These are phyloP conservation scores for Ganaspis sp. DNA, from an alignment of 1,140 invertebrate species.

Conservation along the genomic window DNA sequence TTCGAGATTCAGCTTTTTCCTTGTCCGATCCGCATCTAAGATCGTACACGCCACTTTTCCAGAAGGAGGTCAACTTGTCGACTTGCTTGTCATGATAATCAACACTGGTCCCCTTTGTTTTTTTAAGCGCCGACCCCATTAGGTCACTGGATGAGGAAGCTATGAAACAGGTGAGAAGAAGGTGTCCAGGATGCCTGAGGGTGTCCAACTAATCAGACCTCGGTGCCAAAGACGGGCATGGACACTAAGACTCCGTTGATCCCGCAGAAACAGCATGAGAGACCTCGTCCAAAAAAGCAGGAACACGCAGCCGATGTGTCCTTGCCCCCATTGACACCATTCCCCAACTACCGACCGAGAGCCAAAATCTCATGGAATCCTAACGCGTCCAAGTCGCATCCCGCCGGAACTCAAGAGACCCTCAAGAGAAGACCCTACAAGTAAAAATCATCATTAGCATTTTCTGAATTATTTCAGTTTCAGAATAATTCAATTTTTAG, in stretches of 20 bases:
- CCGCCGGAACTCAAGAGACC: slow-evolving; percentile 40
- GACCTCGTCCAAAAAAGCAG: slow-evolving; percentile 55
- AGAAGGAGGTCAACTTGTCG: slow-evolving; percentile 46
- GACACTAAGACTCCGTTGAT: slow-evolving; percentile 75
- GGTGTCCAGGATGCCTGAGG: slow-evolving; percentile 56
- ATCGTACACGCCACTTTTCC: background rate
- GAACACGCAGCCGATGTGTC: slow-evolving; percentile 65
- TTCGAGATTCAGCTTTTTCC: slow-evolving; percentile 44
- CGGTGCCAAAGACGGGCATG: slow-evolving; percentile 69
- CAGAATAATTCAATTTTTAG: too few relatives aligned
- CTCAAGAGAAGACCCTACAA: slow-evolving; percentile 69
- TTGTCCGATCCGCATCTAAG: background rate
- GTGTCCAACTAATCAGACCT: slow-evolving; percentile 53
- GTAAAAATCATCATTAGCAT: slow-evolving; percentile 50
- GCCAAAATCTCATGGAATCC: slow-evolving; percentile 48
- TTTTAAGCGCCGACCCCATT: slow-evolving; percentile 50
- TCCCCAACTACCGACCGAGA: slow-evolving; percentile 60
- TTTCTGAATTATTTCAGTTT: slow-evolving; percentile 32
- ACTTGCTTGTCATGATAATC: slow-evolving; percentile 58
- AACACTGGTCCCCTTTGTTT: slow-evolving; percentile 51
- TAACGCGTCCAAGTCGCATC: slow-evolving; percentile 9
- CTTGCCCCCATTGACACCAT: slow-evolving; percentile 69
- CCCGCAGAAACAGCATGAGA: slow-evolving; percentile 61
- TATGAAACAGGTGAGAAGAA: slow-evolving; percentile 40
- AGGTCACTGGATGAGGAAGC: slow-evolving; percentile 38